Conservation (phyloP, 2,113 vertebrate species). For the Passer domesticus region DNA sequence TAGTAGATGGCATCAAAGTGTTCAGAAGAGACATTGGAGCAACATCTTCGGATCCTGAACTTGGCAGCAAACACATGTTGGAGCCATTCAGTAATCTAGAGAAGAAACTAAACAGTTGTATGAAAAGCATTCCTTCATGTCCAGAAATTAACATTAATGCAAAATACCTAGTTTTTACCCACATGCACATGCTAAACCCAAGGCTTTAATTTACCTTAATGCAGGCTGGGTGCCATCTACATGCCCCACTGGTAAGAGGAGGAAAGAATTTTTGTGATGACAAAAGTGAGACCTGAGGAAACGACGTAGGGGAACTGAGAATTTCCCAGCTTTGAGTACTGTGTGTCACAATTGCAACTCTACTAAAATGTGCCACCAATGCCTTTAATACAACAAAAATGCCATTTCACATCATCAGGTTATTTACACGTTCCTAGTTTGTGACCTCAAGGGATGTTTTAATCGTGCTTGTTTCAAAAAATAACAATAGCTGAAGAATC, state of each 20-base stretch:
- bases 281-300: neutral
- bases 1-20: slow-evolving; percentile 43
- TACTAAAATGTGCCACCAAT: neutral
- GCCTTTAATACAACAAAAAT: neutral
- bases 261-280: neutral
- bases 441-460: neutral
- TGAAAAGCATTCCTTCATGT: neutral
- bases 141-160: neutral
- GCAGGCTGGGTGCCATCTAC: neutral
- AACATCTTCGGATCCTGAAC: neutral
- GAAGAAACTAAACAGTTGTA: neutral
- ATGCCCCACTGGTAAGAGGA: neutral
- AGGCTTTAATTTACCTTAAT: neutral
- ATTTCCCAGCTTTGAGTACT: neutral
- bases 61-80: neutral
- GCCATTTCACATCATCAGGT: neutral
- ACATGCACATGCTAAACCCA: neutral
- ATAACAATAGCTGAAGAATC: neutral
- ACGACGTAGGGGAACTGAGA: neutral
- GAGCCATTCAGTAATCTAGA: neutral
- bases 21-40: neutral
- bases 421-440: slow-evolving; percentile 1
- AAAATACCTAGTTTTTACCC: neutral
- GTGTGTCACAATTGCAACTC: neutral
- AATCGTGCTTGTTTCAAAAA: neutral